Evolutionary conservation across 2,113 vertebrate species (phyloP).

Genomic region (Salvelinus namaycush): DNA sequence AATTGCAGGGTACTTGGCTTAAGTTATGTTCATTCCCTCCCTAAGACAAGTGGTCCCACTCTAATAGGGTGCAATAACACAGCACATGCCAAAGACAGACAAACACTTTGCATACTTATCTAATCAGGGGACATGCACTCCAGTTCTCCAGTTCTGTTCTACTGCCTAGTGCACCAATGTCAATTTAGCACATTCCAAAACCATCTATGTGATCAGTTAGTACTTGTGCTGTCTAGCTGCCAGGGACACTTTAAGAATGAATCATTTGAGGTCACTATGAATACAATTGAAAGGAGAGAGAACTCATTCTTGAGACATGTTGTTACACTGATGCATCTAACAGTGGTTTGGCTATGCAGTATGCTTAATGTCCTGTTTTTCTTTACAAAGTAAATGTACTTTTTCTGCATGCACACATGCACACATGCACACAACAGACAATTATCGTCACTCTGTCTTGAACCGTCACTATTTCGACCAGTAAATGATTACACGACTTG

Average conservation of each 20-base stretch:
- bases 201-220: conserved; percentile 59
- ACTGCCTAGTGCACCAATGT: conserved; percentile 22
- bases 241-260: conserved; percentile 34
- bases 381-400: too few species aligned
- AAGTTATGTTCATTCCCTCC: conserved; percentile 10
- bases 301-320: background rate
- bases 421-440: background rate
- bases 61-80: conserved; percentile 20
- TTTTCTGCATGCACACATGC: too few species aligned
- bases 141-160: conserved; percentile 54
- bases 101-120: conserved; percentile 61
- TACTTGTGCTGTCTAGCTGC: conserved; percentile 32
- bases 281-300: conserved; percentile 49
- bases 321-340: background rate
- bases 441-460: background rate
- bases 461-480: too few species aligned
- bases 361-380: background rate
- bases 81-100: conserved; percentile 27
- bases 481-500: too few species aligned
- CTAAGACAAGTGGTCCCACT: conserved; percentile 13
- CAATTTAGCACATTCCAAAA: conserved; percentile 47
- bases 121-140: conserved; percentile 57
- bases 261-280: conserved; percentile 46
- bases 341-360: conserved; percentile 18
- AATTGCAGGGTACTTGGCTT: conserved; percentile 7